Conservation (phyloP, 2,888 invertebrate species). For the Morpho achilles region DNA sequence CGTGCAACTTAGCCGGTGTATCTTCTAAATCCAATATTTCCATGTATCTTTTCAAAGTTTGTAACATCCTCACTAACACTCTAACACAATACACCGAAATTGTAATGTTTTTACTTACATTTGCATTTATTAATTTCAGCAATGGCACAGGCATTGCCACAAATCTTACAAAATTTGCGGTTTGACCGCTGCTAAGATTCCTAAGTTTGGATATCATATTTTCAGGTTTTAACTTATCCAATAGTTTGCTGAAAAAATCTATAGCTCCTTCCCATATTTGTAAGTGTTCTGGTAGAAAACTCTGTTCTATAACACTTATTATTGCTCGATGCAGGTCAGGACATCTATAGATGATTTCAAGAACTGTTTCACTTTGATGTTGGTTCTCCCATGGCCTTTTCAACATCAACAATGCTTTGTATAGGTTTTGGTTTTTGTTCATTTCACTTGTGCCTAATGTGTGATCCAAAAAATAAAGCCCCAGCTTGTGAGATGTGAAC, state of each 20-base stretch:
- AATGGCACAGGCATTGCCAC: constrained; percentile 70
- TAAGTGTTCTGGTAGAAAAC: constrained; percentile 80
- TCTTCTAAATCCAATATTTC: constrained; percentile 66
- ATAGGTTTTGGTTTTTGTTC: constrained; percentile 80
- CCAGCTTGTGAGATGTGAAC: constrained; percentile 86
- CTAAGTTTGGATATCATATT: constrained; percentile 66
- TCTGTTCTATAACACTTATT: constrained; percentile 77
- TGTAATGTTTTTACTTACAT: constrained; percentile 53
- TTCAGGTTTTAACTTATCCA: constrained; percentile 67
- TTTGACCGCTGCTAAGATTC: constrained; percentile 70
- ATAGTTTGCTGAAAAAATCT: constrained; percentile 63
- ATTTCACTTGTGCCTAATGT: constrained; percentile 79
- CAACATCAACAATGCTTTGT: constrained; percentile 81
- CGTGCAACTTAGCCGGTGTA: constrained; percentile 38
- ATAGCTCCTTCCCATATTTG: constrained; percentile 74
- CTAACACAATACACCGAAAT: constrained; percentile 68
- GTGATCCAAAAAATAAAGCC: constrained; percentile 87
- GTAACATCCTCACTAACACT: constrained; percentile 77
- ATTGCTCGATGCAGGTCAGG: constrained; percentile 85
- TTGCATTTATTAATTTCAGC: constrained; percentile 61
- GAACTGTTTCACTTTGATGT: constrained; percentile 80
- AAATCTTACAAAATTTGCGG: constrained; percentile 70
- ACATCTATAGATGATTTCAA: constrained; percentile 82
- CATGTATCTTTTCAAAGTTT: constrained; percentile 73
- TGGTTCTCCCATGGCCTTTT: constrained; percentile 85